Percentiles rank a stretch among this genome's conserved stretches.
phyloP scores from a whole-genome alignment of 2,797 vertebrate species.

The Euphonia xanthogaster region DNA sequence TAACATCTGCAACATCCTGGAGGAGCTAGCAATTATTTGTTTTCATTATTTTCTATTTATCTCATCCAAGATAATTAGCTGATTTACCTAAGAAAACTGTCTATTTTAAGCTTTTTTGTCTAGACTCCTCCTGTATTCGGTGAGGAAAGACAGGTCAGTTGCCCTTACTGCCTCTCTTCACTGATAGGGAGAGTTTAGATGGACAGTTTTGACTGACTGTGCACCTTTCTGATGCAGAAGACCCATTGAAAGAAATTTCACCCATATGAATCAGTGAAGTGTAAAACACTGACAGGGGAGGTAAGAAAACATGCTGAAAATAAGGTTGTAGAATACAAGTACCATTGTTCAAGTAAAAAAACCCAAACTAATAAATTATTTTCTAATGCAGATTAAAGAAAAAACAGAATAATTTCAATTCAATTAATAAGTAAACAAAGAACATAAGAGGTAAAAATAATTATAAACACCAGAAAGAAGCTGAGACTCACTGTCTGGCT shows the following conservation, averaged over 20 bases:
- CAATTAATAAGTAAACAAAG: background rate
- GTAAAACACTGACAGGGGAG: background rate
- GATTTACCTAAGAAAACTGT: background rate
- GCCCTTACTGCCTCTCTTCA: background rate
- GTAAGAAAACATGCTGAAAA: background rate
- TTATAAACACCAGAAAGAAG: background rate
- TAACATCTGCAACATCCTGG: background rate
- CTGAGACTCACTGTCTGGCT: background rate
- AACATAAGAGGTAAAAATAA: background rate
- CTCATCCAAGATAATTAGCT: background rate
- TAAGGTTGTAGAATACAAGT: background rate
- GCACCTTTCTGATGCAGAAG: background rate
- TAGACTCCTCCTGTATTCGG: background rate
- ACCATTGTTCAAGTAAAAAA: background rate
- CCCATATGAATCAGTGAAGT: background rate
- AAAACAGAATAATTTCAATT: fast-evolving
- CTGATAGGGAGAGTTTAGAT: background rate
- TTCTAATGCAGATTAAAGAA: background rate
- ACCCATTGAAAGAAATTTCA: background rate
- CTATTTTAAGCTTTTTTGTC: background rate
- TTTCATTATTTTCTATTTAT: background rate
- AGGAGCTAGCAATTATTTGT: background rate
- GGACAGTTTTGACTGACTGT: background rate
- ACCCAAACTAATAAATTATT: background rate
- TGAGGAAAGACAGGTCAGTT: background rate